Evolutionary conservation across 2,113 vertebrate genomes (phyloP).

Genomic region (Ursus arctos): DNA sequence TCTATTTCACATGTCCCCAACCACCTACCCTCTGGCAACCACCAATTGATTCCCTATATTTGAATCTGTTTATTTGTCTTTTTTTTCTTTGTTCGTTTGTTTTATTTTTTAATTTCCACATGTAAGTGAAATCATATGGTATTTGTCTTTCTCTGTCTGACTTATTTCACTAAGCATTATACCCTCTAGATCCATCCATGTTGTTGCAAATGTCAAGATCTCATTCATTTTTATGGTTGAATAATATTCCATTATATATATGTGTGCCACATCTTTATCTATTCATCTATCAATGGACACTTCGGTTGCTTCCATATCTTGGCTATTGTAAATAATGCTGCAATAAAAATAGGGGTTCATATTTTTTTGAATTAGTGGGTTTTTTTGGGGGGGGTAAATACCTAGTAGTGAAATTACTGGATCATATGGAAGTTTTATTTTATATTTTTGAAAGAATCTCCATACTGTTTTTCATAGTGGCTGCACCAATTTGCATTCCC

Average conservation of each 20-base stretch:
- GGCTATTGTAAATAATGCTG: neutral
- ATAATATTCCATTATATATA: neutral
- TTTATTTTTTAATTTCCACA: neutral
- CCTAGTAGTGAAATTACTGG: neutral
- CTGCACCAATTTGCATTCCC: too few relatives aligned
- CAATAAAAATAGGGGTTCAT: neutral
- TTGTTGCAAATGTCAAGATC: neutral
- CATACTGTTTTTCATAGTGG: neutral
- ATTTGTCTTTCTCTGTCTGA: neutral
- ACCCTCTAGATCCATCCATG: neutral
- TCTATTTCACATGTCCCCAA: neutral
- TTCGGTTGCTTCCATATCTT: neutral
- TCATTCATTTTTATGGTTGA: neutral
- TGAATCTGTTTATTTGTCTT: neutral
- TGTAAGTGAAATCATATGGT: neutral
- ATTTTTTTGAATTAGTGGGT: neutral
- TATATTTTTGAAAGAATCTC: neutral
- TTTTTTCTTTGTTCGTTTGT: neutral
- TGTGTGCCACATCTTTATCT: neutral
- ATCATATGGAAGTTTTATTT: neutral
- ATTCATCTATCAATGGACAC: neutral
- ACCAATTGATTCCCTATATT: neutral
- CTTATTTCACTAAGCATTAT: neutral
- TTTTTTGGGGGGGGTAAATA: neutral
- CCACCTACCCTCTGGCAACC: neutral